Percentiles rank a stretch among this genome's conserved stretches.
Evolutionary conservation across 2,888 invertebrate genomes (phyloP).

Genomic region (Heliconius erato): DNA sequence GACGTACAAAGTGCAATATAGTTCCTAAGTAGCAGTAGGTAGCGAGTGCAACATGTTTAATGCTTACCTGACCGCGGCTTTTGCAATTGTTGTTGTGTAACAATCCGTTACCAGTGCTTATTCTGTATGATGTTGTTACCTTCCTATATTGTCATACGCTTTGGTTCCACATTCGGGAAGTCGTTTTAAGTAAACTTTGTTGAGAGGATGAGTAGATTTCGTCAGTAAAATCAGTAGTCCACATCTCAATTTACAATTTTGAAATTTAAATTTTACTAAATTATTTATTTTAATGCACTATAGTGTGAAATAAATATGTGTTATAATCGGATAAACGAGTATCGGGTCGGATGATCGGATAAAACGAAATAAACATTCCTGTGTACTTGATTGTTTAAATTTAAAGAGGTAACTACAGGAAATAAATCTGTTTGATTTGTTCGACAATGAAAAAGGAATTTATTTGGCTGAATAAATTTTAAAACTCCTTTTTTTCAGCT

Average conservation of each 20-base stretch:
- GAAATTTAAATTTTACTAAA: too few relatives aligned
- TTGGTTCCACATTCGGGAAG: neutral
- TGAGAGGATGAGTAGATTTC: neutral
- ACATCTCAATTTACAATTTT: too few relatives aligned
- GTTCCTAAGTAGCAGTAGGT: neutral
- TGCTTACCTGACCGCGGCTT: slow-evolving; percentile 30
- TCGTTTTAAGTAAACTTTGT: neutral
- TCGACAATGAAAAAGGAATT: neutral
- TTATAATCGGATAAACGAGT: too few relatives aligned
- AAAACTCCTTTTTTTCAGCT: too few relatives aligned
- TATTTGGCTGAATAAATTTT: neutral
- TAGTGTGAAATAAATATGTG: too few relatives aligned
- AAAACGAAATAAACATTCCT: too few relatives aligned
- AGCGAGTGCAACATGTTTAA: slow-evolving; percentile 20
- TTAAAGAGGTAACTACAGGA: neutral
- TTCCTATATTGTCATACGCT: neutral
- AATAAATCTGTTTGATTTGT: neutral
- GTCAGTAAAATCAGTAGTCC: too few relatives aligned
- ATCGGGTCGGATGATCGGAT: too few relatives aligned
- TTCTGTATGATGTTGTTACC: slow-evolving; percentile 2
- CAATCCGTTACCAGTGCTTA: slow-evolving; percentile 2
- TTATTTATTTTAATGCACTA: too few relatives aligned
- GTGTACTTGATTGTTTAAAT: too few relatives aligned
- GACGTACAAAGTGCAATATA: neutral
- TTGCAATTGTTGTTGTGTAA: slow-evolving; percentile 14